These are phyloP conservation scores for Pseudopleuronectes americanus DNA, from an alignment of 2,797 vertebrate genomes.

Conservation along the genomic window DNA sequence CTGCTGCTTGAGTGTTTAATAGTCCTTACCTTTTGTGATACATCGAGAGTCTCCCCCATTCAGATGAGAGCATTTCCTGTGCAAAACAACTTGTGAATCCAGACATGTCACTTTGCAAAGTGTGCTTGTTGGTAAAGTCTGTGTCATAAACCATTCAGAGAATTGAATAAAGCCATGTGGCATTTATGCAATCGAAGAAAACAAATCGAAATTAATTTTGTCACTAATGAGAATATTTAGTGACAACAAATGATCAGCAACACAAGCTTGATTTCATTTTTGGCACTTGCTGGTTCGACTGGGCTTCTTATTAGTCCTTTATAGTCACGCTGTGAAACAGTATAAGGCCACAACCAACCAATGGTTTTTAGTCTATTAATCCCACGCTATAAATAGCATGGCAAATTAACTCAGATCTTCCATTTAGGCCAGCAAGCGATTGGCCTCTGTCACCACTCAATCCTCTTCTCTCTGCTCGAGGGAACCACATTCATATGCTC, in stretches of 20 bases:
- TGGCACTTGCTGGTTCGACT: slow-evolving; percentile 14
- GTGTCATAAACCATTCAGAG: slow-evolving; percentile 18
- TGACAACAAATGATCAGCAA: slow-evolving; percentile 35
- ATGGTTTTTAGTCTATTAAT: slow-evolving; percentile 61
- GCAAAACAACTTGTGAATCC: slow-evolving; percentile 9
- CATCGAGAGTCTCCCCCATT: neutral
- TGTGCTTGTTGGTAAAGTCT: slow-evolving; percentile 11
- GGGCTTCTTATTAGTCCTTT: slow-evolving; percentile 6
- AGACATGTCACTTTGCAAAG: slow-evolving; percentile 14
- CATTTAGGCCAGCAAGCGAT: slow-evolving; percentile 63
- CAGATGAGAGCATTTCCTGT: neutral
- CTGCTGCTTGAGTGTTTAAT: neutral
- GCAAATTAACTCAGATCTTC: slow-evolving; percentile 76
- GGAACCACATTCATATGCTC: slow-evolving; percentile 64
- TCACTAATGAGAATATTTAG: slow-evolving; percentile 43
- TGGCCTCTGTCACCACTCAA: slow-evolving; percentile 66
- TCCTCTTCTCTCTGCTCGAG: slow-evolving; percentile 58
- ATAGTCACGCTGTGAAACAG: slow-evolving; percentile 21
- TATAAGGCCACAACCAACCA: slow-evolving; percentile 57
- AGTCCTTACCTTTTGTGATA: neutral
- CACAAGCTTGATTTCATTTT: slow-evolving; percentile 19
- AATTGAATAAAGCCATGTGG: slow-evolving; percentile 34
- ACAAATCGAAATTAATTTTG: slow-evolving; percentile 48
- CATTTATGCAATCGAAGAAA: slow-evolving; percentile 43
- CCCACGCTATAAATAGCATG: slow-evolving; percentile 63